phyloP scores from a whole-genome alignment of 2,888 invertebrate species.

The Petrolisthes cinctipes region DNA sequence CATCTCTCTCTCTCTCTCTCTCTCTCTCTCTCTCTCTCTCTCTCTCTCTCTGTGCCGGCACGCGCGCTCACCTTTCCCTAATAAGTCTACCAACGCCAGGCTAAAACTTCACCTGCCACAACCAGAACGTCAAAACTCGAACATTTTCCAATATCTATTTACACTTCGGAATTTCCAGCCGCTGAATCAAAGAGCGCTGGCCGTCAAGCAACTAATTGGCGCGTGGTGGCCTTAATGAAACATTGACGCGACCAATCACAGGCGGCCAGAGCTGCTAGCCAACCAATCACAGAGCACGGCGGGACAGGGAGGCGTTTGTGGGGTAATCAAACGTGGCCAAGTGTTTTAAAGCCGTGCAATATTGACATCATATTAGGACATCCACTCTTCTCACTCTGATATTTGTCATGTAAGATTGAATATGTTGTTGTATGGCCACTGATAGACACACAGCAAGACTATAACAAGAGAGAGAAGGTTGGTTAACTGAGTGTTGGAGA shows the following conservation, averaged over 20 bases:
- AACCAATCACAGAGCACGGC: slow-evolving; percentile 30
- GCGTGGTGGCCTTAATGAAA: slow-evolving; percentile 53
- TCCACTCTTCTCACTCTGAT: slow-evolving; percentile 1
- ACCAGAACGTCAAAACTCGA: background rate
- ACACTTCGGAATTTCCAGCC: slow-evolving; percentile 3
- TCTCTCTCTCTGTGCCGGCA: background rate
- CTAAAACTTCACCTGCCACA: background rate
- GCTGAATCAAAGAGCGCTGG: slow-evolving; percentile 7
- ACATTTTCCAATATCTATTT: slow-evolving; percentile 7
- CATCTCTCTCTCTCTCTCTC: slow-evolving; percentile 16
- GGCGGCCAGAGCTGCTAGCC: background rate
- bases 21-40: slow-evolving; percentile 18
- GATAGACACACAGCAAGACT: too few species aligned
- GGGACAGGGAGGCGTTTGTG: background rate
- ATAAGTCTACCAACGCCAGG: background rate
- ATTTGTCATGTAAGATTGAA: slow-evolving; percentile 4
- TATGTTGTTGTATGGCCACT: background rate
- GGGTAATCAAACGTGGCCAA: background rate
- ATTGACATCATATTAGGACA: slow-evolving; percentile 16
- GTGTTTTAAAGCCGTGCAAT: slow-evolving; percentile 12
- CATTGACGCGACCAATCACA: slow-evolving; percentile 51
- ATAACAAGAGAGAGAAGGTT: too few species aligned
- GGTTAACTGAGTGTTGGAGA: too few species aligned
- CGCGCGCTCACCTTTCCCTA: background rate
- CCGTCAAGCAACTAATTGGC: slow-evolving; percentile 36